Evolutionary conservation across 1,140 invertebrate genomes (phyloP).

Genomic region (Brachionus paranguensis): DNA sequence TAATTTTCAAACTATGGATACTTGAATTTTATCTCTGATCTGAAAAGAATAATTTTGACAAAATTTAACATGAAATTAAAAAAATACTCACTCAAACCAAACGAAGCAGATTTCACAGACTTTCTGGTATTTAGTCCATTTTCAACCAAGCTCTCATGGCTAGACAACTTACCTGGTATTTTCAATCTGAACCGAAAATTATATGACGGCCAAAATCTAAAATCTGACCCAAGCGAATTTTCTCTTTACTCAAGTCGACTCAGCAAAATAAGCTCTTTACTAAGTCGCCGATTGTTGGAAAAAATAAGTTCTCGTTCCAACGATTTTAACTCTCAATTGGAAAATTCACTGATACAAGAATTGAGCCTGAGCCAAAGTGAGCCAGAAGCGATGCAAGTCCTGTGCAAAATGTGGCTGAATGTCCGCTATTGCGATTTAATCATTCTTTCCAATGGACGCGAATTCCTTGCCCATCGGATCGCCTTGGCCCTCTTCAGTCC

Average conservation of each 20-base stretch:
- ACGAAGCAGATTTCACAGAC: not conserved
- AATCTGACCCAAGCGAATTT: not conserved
- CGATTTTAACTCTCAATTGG: not conserved
- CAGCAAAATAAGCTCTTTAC: not conserved
- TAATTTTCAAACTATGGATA: not conserved
- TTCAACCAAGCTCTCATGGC: not conserved
- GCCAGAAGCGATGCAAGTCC: not conserved
- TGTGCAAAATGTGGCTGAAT: not conserved
- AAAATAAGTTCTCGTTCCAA: not conserved
- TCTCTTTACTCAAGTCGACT: not conserved
- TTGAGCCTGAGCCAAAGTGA: not conserved
- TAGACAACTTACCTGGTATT: not conserved
- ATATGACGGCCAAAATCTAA: no score
- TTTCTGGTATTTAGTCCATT: not conserved
- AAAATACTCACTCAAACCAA: not conserved
- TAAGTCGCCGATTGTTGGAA: not conserved
- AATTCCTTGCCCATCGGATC: slow-evolving; percentile 12
- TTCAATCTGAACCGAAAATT: not conserved
- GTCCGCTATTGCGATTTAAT: not conserved
- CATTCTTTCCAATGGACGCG: not conserved
- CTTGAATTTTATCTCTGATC: not conserved
- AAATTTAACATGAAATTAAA: not conserved
- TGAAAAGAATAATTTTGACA: not conserved
- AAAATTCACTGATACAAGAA: not conserved
- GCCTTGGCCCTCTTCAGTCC: not conserved